Conservation (phyloP, 2,113 vertebrate species). For the Propithecus coquereli region DNA sequence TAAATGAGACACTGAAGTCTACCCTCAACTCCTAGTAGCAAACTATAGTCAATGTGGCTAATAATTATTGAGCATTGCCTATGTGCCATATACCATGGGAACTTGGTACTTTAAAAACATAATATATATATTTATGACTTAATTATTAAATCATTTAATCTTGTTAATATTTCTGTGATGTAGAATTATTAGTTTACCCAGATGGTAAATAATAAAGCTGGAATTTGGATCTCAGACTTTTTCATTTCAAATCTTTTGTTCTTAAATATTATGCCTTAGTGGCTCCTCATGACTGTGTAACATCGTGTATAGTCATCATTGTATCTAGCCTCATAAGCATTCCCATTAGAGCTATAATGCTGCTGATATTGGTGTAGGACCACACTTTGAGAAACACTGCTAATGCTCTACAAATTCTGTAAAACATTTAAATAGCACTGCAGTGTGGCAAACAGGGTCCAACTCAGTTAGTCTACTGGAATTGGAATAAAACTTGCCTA, state of each 20-base stretch:
- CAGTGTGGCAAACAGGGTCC: background rate
- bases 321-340: background rate
- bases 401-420: background rate
- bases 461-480: background rate
- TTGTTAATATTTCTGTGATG: background rate
- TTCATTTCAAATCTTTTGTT: background rate
- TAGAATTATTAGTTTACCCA: background rate
- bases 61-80: background rate
- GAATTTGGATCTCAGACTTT: background rate
- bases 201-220: background rate
- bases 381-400: background rate
- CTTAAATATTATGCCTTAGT: background rate
- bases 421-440: background rate
- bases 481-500: background rate
- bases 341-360: background rate
- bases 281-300: background rate
- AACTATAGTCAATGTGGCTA: background rate
- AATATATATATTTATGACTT: background rate
- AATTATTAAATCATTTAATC: slow-evolving; percentile 24
- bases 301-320: background rate
- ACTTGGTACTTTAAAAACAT: background rate
- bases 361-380: background rate
- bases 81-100: background rate
- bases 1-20: background rate
- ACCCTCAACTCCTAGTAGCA: background rate